A percentile compares a stretch with the other conserved stretches of the same genome.
These are phyloP conservation scores for Catostomus latipinnis DNA, from an alignment of 2,797 vertebrate species.

Conservation along the genomic window DNA sequence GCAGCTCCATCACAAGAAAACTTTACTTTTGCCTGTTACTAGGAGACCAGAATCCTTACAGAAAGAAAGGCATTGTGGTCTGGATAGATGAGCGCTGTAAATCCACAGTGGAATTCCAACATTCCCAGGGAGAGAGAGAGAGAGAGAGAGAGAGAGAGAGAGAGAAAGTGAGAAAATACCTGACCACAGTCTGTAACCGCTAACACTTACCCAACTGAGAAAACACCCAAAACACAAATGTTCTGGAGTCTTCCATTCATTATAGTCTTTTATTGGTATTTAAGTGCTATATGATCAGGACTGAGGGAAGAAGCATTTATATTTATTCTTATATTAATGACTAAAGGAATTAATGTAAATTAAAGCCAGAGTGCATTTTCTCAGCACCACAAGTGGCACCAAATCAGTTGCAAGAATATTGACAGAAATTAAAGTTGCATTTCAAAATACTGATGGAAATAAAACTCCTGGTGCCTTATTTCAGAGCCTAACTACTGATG, in stretches of 20 bases:
- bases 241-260: slow-evolving; percentile 1
- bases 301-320: not conserved
- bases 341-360: not conserved
- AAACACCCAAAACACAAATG: slow-evolving; percentile 20
- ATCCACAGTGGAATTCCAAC: slow-evolving; percentile 70
- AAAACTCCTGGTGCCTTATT: too few relatives aligned
- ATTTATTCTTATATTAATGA: not conserved
- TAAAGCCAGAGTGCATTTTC: too few relatives aligned
- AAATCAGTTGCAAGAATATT: too few relatives aligned
- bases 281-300: not conserved
- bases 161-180: slow-evolving; percentile 3
- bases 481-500: too few relatives aligned
- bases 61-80: slow-evolving; percentile 76
- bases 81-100: slow-evolving; percentile 73
- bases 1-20: slow-evolving; percentile 65
- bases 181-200: slow-evolving; percentile 33
- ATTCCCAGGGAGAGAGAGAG: slow-evolving; percentile 65
- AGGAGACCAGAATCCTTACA: slow-evolving; percentile 71
- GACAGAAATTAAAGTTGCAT: too few relatives aligned
- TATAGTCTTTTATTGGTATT: not conserved
- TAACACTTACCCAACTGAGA: slow-evolving; percentile 29
- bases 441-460: too few relatives aligned
- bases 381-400: too few relatives aligned
- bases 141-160: slow-evolving; percentile 50
- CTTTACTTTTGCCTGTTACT: slow-evolving; percentile 74